Evolutionary conservation across 2,797 vertebrate genomes (phyloP), one percentile per base, ranked within the genome.

Genomic region (Threskiornis aethiopicus): DNA sequence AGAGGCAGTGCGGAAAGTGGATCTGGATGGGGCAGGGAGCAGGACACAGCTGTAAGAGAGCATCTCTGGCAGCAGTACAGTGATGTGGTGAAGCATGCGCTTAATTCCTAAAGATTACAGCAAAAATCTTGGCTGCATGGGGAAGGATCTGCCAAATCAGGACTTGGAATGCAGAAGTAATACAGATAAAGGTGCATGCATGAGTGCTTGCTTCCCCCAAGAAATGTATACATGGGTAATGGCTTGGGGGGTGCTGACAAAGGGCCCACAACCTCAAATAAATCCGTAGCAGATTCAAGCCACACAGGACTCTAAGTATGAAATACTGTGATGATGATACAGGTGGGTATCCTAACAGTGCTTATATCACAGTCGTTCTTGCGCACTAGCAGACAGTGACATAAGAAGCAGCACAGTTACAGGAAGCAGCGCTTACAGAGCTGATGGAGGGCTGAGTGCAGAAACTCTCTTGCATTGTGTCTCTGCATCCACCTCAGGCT

Each of bases 1-100:
- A n/a, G 55, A 86, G 65, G 51, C 35, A 46, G n/a, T 0, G 0
- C 0, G 2, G 65, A 58, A 83, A 24, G 46, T 4, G 7, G 7
- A 37, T 59, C 59, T 64, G 62, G 15, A 76, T 54, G 73, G 72
- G 13, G 39, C 44, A 84, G 54, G 28, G 12, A 52, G 25, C 54
- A 90, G 79, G 73, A 35, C 62, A 44, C 7, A n/a, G 37, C 28
- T 1, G 0, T 15, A 66, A 39, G 18, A 73, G 18, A 89, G 3
- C 71, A 12, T 35, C 47, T 71, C 52, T 77, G 59, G 42, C 41
- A 76, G 15, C 29, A 16, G 12, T 37, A 41, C 24, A 37, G 57
- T 8, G 39, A 44, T 19, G 49, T 8, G 24, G 10, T 28, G 19
- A 89, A 82, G 37, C 16, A 46, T 5, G 5, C 2, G 1, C 20